phyloP scores from a whole-genome alignment of 2,797 vertebrate species.

The Gallinago nigripennis region DNA sequence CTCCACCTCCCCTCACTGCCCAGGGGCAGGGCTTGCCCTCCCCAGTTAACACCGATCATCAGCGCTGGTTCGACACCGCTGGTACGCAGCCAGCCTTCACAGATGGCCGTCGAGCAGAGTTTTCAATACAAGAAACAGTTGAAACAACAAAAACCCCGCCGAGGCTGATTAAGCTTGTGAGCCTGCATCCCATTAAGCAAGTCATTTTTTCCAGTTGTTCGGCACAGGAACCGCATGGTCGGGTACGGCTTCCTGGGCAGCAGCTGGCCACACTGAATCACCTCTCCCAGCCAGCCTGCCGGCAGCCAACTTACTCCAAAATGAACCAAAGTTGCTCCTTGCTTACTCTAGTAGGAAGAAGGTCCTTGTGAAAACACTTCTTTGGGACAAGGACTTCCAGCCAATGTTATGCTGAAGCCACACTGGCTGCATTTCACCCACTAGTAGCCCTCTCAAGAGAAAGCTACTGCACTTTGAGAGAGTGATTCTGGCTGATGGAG shows the following conservation, averaged over 20 bases:
- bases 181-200: constrained; percentile 54
- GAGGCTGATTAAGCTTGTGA: constrained; percentile 30
- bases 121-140: constrained; percentile 6
- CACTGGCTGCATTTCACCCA: fast-evolving
- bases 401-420: not conserved
- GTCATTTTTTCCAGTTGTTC: constrained; percentile 51
- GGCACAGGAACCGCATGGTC: not conserved
- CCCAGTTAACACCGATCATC: not conserved
- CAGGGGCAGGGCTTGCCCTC: not conserved
- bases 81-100: not conserved
- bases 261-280: not conserved
- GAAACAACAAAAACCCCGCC: constrained; percentile 38
- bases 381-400: not conserved
- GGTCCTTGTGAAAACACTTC: not conserved
- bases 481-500: fast-evolving
- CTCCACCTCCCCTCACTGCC: not conserved
- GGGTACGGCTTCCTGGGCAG: not conserved
- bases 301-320: not conserved
- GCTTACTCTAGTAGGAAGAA: not conserved
- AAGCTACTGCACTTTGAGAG: fast-evolving
- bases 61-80: not conserved
- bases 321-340: not conserved
- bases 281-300: not conserved
- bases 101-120: not conserved
- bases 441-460: not conserved